phyloP scores from a whole-genome alignment of 2,888 invertebrate species.

The Caenorhabditis virilis region DNA sequence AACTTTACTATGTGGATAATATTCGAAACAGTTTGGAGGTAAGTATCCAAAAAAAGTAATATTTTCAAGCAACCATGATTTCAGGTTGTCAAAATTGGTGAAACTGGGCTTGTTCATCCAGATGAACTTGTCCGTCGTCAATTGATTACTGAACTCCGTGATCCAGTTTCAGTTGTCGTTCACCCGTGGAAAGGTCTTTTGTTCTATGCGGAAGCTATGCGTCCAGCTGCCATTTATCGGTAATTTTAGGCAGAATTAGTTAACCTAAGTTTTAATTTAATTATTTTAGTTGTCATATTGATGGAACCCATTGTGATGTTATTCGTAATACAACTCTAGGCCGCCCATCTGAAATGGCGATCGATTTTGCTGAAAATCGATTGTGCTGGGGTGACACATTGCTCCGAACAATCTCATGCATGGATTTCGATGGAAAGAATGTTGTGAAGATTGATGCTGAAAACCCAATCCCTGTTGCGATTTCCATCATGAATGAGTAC shows the following conservation, averaged over 20 bases:
- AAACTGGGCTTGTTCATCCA: conserved; percentile 61
- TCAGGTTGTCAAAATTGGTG: conserved; percentile 43
- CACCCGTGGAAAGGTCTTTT: conserved; percentile 88
- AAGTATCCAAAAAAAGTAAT: no score
- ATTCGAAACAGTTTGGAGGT: conserved; percentile 88
- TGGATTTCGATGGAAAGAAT: conserved; percentile 66
- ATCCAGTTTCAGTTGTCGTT: conserved; percentile 92
- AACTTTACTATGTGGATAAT: conserved; percentile 91
- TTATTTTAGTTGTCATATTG: conserved; percentile 85
- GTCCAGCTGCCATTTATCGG: conserved; percentile 90
- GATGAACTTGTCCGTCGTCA: conserved; percentile 66
- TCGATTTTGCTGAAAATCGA: conserved; percentile 69
- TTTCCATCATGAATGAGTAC: conserved; percentile 74
- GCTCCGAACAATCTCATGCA: conserved; percentile 73
- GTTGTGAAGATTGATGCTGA: conserved; percentile 46
- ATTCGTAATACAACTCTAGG: conserved; percentile 67
- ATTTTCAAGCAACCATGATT: no score
- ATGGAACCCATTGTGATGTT: conserved; percentile 81
- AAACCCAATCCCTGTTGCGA: conserved; percentile 63
- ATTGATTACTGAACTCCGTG: conserved; percentile 73
- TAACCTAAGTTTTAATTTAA: neutral
- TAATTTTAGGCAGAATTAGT: conserved; percentile 67
- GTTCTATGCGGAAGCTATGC: conserved; percentile 90
- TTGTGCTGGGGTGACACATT: conserved; percentile 72
- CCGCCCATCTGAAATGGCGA: conserved; percentile 70